Conservation (phyloP, 2,797 vertebrate species). For the Trachops cirrhosus region DNA sequence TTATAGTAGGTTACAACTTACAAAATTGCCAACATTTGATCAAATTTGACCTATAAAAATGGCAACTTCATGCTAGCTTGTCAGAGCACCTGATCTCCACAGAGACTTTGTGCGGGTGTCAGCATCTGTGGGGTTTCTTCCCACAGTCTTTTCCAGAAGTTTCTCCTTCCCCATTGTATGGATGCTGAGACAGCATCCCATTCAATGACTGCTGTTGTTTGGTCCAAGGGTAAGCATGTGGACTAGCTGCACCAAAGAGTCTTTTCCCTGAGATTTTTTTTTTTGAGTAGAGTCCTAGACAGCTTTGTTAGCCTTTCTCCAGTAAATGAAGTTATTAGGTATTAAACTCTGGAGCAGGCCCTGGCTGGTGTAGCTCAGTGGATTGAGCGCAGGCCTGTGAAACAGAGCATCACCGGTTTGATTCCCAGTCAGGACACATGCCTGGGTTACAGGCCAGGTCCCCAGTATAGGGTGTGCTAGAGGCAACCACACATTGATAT, state of each 20-base stretch:
- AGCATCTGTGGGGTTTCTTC: background rate
- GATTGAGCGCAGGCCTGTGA: no score
- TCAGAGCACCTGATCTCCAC: background rate
- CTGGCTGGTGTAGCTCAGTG: no score
- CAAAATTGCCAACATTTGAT: background rate
- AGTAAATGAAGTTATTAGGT: background rate
- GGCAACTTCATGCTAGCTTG: background rate
- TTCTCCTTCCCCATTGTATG: background rate
- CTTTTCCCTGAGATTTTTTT: background rate
- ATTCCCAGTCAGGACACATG: no score
- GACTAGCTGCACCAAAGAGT: background rate
- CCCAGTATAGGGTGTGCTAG: no score
- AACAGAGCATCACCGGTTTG: no score
- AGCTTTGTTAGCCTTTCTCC: background rate
- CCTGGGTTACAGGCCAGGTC: no score
- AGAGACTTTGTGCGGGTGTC: background rate
- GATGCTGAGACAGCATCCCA: background rate
- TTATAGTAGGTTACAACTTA: background rate
- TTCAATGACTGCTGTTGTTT: background rate
- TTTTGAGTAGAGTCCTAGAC: background rate
- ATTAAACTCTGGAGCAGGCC: background rate
- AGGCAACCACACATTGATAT: no score
- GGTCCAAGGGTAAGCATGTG: background rate
- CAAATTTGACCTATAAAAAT: background rate
- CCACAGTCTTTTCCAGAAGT: background rate